Evolutionary conservation across 1,140 invertebrate species (phyloP), one percentile per base, ranked within the genome.

Genomic region (Theocolax elegans): DNA sequence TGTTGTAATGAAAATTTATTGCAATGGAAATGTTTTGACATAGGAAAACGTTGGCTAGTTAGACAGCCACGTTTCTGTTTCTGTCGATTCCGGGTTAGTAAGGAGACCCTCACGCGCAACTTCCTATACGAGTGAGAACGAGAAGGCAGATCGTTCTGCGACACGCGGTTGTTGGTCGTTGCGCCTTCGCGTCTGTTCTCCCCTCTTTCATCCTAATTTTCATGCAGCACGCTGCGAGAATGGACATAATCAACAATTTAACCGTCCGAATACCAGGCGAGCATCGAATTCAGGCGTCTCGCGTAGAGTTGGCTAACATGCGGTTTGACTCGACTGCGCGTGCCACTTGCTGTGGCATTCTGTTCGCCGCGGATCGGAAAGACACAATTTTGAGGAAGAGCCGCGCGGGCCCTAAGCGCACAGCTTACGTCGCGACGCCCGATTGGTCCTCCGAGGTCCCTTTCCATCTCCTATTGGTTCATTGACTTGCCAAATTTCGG

Each of bases 181-280:
- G 48, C 12, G 9, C 46, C 48, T 42, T 54, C 58, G 35, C 54
- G 48, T 70, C 70, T 59, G 38, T 53, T 64, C 56, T 54, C 62
- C 67, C 58, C 49, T 62, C 64, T 44, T 67, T 58, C 27, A 73
- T 75, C 56, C 66, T 72, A 76, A 77, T 77, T 77, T 75, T 76
- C 67, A 72, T 64, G 46, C 56, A 77, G 77, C 83, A 79, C 78
- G 73, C 77, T 76, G 73, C 76, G 76, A 83, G 83, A 84, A 85
- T 84, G 83, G 83, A 84, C 83, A 85, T 85, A 85, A 85, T 85
- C 83, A 85, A 85, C 82, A 84, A 85, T 84, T 85, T 80, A 84
- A 84, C 82, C 79, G 81, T 81, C 75, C 77, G 46, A 10, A 51
- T 59, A 81, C 27, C 59, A 80, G 82, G 81, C 53, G 58, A 58